These are phyloP conservation scores for Aurelia aurita DNA, from an alignment of 30 jellyfish, hydroid and myxozoan species.

Conservation along the genomic window DNA sequence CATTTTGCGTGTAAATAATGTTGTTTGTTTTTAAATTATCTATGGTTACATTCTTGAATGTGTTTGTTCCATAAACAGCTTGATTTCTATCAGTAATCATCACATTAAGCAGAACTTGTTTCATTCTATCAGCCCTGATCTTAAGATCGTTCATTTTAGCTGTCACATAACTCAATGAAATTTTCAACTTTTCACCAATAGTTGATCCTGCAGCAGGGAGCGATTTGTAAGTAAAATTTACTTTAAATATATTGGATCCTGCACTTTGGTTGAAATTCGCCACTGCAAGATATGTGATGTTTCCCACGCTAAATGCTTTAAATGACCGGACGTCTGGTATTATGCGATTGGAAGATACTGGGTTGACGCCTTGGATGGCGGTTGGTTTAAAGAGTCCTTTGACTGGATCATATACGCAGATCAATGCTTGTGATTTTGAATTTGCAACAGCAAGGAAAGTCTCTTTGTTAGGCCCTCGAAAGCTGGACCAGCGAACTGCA, in stretches of 20 bases:
- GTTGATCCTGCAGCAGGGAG: slow-evolving; percentile 46
- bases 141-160: slow-evolving; percentile 38
- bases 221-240: slow-evolving; percentile 34
- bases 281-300: slow-evolving; percentile 75
- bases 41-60: slow-evolving; percentile 21
- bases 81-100: slow-evolving; percentile 47
- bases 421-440: slow-evolving; percentile 85
- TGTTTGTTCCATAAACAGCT: slow-evolving; percentile 27
- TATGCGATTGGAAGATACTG: slow-evolving; percentile 41
- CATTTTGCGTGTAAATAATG: slow-evolving; percentile 27
- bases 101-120: slow-evolving; percentile 20
- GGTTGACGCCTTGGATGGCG: slow-evolving; percentile 76
- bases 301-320: slow-evolving; percentile 44
- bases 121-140: slow-evolving; percentile 23
- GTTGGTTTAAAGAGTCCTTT: slow-evolving; percentile 93
- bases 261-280: slow-evolving; percentile 75
- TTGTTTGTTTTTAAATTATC: slow-evolving; percentile 27
- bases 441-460: slow-evolving; percentile 82
- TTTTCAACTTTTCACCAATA: slow-evolving; percentile 34
- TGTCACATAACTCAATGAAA: slow-evolving; percentile 32
- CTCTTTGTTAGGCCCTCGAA: slow-evolving; percentile 62
- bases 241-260: slow-evolving; percentile 80
- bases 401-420: slow-evolving; percentile 73
- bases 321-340: slow-evolving; percentile 92
- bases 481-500: slow-evolving; percentile 69